Conservation (phyloP, 2,797 vertebrate species). For the Adelosebastes latens region DNA sequence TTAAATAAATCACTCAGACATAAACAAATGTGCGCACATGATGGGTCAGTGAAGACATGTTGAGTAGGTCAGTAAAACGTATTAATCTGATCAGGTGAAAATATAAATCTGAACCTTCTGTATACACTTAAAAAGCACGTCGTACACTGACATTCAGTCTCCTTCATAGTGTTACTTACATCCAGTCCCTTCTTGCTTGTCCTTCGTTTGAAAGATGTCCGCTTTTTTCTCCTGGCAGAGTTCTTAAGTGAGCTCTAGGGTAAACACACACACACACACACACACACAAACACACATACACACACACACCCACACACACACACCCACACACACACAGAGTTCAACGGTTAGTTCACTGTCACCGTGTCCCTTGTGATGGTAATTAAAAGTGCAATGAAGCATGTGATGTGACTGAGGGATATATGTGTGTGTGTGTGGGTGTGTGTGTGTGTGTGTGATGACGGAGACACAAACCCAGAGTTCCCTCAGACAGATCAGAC, state of each 20-base stretch:
- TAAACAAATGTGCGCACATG: background rate
- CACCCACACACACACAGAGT: slow-evolving; percentile 13
- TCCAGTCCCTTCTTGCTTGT: slow-evolving; percentile 96
- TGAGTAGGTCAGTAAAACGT: background rate
- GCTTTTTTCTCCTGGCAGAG: slow-evolving; percentile 96
- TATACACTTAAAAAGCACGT: background rate
- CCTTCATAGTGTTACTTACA: slow-evolving; percentile 80
- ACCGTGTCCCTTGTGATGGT: slow-evolving; percentile 53
- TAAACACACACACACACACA: slow-evolving; percentile 38
- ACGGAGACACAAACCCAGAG: slow-evolving; percentile 35
- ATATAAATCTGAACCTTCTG: background rate
- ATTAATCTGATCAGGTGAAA: background rate
- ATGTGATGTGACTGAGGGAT: slow-evolving; percentile 48
- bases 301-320: slow-evolving; percentile 15
- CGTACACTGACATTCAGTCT: background rate
- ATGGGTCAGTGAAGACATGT: background rate
- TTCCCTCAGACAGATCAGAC: slow-evolving; percentile 45
- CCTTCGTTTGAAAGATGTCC: slow-evolving; percentile 98
- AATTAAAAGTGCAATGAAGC: slow-evolving; percentile 67
- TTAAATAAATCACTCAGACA: background rate
- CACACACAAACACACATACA: slow-evolving; percentile 34
- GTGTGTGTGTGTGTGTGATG: slow-evolving; percentile 1
- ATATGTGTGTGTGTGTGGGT: slow-evolving; percentile 13
- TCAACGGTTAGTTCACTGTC: slow-evolving; percentile 61
- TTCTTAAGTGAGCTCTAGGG: slow-evolving; percentile 94